Base-by-base conservation (phyloP, 2,797 vertebrate species). In the Lindbergichthys nudifrons region DNA sequence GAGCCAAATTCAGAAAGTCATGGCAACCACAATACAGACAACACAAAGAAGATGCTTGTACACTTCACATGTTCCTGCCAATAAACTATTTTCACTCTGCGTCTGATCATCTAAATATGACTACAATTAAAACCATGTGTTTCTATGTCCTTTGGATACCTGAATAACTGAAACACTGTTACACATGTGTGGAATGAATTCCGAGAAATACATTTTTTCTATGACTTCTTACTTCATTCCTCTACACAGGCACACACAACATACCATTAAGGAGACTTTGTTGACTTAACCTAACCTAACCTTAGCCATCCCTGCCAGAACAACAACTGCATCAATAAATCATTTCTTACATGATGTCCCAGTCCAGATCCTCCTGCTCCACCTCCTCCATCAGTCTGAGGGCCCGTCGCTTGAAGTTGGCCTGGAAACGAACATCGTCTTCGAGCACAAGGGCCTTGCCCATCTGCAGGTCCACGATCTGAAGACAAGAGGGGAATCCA, bases 381-480 rank as follows among this genome's bases (percentile, higher is more conserved):
- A 97, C 94, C 45, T 97, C 96, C 57, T 95, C 93, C 96, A 99
- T 96, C 87, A 98, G 88, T 26, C 9, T 83, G 73, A 88, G 90
- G 72, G 97, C 88, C 10, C 96, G 94, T 0, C 94, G 80, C 30
- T 95, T 97, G 91, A 99, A 98, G 89, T 98, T 96, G 1, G 94
- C 94, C 87, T 97, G 94, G 7, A 99, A 99, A 51, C 96, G 97
- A 2, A 98, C 95, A 0, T 99, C 98, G 0, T 99, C 98, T 87
- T 99, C 98, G 0, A 99, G 95, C 58, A 99, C 87, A 73, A 99
- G 77, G 0, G 95, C 95, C 73, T 76, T 94, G 65, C 96, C 93
- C 93, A 98, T 90, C 63, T 96, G 92, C 86, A 57, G 78, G 68
- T 96, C 96, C 15, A 94, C 96, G 0, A 99, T 94, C 98, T 99